A percentile compares a stretch with the other conserved stretches of the same genome.
phyloP scores from a whole-genome alignment of 2,888 invertebrate species.

The Eupithecia inturbata region DNA sequence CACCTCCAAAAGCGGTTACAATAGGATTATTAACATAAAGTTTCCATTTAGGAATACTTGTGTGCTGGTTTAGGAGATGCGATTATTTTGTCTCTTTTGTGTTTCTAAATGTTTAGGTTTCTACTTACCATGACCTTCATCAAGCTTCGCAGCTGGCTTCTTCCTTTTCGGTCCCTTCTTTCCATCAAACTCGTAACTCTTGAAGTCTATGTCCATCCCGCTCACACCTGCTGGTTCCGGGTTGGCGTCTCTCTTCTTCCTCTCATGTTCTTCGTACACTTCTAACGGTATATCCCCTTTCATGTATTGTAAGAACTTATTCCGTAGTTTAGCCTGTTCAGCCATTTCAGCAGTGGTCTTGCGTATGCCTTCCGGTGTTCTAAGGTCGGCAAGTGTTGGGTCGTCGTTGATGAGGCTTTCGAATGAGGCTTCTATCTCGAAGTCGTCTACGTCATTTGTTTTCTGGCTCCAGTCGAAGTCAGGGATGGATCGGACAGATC shows the following conservation, averaged over 20 bases:
- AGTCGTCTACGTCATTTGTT: conserved; percentile 72
- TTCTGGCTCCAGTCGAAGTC: conserved; percentile 73
- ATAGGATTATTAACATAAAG: conserved; percentile 6
- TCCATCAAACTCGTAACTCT: conserved; percentile 85
- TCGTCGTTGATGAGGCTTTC: conserved; percentile 73
- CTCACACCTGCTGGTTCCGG: conserved; percentile 68
- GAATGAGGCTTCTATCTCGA: conserved; percentile 78
- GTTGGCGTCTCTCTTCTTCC: conserved; percentile 68
- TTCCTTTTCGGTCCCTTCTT: conserved; percentile 75
- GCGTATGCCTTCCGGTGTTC: conserved; percentile 64
- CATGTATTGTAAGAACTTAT: conserved; percentile 72
- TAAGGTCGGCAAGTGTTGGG: conserved; percentile 59
- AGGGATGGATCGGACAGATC: conserved; percentile 64
- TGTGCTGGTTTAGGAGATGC: neutral
- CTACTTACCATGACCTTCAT: conserved; percentile 71
- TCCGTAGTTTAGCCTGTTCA: conserved; percentile 66
- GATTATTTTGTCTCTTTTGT: neutral
- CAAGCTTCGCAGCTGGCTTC: conserved; percentile 68
- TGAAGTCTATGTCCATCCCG: conserved; percentile 80
- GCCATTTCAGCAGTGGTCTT: conserved; percentile 65
- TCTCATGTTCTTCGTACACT: conserved; percentile 68
- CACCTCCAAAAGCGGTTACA: neutral
- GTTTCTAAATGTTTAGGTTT: neutral
- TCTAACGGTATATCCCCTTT: conserved; percentile 64
- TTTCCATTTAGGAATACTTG: conserved; percentile 10